These are phyloP conservation scores for Caenorhabditis tropicalis DNA, from an alignment of 1,140 invertebrate genomes.

Conservation along the genomic window DNA sequence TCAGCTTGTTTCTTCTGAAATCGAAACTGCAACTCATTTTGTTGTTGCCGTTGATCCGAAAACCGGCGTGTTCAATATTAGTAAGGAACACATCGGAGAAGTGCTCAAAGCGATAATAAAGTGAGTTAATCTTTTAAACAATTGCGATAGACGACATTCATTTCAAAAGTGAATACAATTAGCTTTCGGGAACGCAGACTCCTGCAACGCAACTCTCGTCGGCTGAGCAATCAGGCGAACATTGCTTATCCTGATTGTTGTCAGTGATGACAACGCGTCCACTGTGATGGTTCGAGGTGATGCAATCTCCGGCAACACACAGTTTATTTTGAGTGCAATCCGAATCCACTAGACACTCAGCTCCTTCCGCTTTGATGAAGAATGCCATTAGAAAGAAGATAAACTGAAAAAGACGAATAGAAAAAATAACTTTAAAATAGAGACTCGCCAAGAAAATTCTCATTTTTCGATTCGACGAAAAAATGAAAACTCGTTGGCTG, in stretches of 20 bases:
- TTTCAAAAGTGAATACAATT: neutral
- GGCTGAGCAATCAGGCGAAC: neutral
- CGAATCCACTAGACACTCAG: neutral
- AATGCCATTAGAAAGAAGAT: neutral
- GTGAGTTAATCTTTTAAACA: neutral
- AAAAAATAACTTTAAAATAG: neutral
- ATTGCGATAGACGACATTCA: too few relatives aligned
- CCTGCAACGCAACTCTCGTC: neutral
- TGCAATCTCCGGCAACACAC: neutral
- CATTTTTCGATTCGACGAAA: neutral
- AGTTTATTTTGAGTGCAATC: neutral
- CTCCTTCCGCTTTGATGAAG: too few relatives aligned
- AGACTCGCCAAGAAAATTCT: neutral
- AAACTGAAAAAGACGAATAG: neutral
- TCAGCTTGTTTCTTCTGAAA: neutral
- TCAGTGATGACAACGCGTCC: neutral
- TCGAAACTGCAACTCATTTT: neutral
- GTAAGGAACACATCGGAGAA: slow-evolving; percentile 10
- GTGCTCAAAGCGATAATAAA: neutral
- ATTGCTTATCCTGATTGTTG: neutral
- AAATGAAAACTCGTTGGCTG: too few relatives aligned
- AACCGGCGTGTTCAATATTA: neutral
- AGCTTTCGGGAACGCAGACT: neutral
- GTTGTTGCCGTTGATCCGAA: neutral
- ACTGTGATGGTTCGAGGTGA: neutral